Base-by-base conservation (phyloP, 2,113 vertebrate genomes). In the Myiagra hebetior region DNA sequence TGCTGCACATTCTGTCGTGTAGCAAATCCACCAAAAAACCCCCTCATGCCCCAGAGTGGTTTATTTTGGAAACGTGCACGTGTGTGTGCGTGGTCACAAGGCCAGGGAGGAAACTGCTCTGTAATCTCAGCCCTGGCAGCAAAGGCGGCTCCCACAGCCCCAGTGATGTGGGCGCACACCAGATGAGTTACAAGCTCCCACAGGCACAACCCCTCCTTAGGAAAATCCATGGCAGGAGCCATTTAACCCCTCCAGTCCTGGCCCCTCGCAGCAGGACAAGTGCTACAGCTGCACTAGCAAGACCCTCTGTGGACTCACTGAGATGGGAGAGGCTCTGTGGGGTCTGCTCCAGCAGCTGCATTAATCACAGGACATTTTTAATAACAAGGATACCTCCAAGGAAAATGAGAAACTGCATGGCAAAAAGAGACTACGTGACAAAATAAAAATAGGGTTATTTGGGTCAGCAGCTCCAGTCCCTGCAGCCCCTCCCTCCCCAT, bases 231-330 rank as follows among this genome's bases (percentile, higher is more conserved):
- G 2, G 73, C 69, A 87, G 60, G 42, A 94, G 68, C 28, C 49
- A 28, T 49, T 75, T 84, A 89, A 92, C 64, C 74, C n/a, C 1
- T 42, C 47, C 33, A 20, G n/a, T 24, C 33, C 15, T 17, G n/a
- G 13, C 31, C 41, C 24, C 20, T 46, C 1, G 0, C 33, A 33
- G 60, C 0, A 1, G 67, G 8, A 46, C 0, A 0, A 42, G 42
- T 6, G 55, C 46, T 63, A 39, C 0, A 0, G 81, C 8, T 56
- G 59, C n/a, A n/a, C 9, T 15, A 4, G 53, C 0, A 5, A 35
- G 44, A 55, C 46, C 59, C 33, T 8, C 10, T 8, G 9, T 0
- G 4, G 11, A 0, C 39, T 24, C 35, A 1, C 0, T 0, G 5
- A 27, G 7, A 27, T 13, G 33, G 11, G 21, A 28, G 15, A 6